Base-by-base conservation (phyloP, 2,888 invertebrate species). In the Villa cingulata region DNA sequence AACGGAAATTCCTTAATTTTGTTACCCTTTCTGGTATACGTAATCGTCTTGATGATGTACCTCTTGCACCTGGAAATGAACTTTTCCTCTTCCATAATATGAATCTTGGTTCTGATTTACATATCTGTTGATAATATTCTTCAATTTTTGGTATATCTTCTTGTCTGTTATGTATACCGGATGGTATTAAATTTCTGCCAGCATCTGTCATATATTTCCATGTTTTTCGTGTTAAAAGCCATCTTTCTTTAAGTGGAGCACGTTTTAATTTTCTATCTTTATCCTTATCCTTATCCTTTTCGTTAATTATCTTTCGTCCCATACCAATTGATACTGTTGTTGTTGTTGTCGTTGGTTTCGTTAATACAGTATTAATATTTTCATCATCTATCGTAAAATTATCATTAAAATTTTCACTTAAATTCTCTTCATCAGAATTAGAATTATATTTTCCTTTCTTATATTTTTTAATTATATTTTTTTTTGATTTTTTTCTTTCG, bases 151-250 rank as follows among this genome's bases (percentile, higher is more conserved):
- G 82, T 50, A 89, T 73, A 60, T 86, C 86, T 61, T 88, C 86
- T 1, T 75, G 67, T 5, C 81, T 74, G 64, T 83, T 83, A 60
- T 78, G 77, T 4, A 76, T 74, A 18, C 84, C 83, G 44, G 88
- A 88, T n/a, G 89, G 89, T 48, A 89, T 81, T 44, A 90, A 74
- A 61, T 84, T 83, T 50, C 86, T 79, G 40, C 89, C 89, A 29
- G 88, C 87, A 58, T 89, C 89, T n/a, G 87, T 80, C 89, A 90
- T 90, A 68, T 89, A 89, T 58, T 86, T 75, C 89, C 89, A 89
- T 42, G 89, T 89, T 70, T 90, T 89, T 50, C 89, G 73, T 40
- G 89, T 89, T 50, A 89, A 74, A 51, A 89, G 73, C 89, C 89
- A 90, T 66, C 89, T 77, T 68, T 89, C 89, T 62, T 83, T 82